Base-by-base conservation (phyloP, 2,888 invertebrate species). In the Cremastinae sp. region DNA sequence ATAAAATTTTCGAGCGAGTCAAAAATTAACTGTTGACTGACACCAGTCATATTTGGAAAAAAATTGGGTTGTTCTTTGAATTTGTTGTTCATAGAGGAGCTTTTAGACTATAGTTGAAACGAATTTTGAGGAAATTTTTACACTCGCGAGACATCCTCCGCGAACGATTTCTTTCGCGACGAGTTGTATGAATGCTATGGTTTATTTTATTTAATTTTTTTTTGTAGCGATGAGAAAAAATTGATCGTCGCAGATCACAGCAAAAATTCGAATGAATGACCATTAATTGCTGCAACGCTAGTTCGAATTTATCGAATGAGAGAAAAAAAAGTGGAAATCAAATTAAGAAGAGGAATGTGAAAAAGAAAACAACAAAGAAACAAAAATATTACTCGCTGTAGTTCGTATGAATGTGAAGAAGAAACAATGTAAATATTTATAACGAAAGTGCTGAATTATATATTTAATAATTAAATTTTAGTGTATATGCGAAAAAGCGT, bases 391-490 rank as follows among this genome's bases (percentile, higher is more conserved):
- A 65, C 69, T 73, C 66, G 58, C 74, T 58, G 68, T 74, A 77
- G 77, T 53, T 41, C 49, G 38, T 51, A 64, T 49, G 66, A 49
- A 49, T 47, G 12, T 36, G 45, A 49, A 36, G 68, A 76, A 43
- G 53, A 41, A 65, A 64, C 74, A 72, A 76, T 79, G 78, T 76
- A 76, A 78, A 78, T 74, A 78, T 76, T 66, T 76, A 73, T 69
- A 76, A 76, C 76, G 76, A 76, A 76, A 76, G 75, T 72, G 75
- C 75, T 76, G 75, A 76, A 76, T 62, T 76, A 76, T 70, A 61
- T 68, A 58, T 71, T 65, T 59, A 71, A 66, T 70, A 64, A 71
- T 58, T 18, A 58, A 59, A 58, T 54, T 74, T 43, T 54, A 54
- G 36, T 53, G 38, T 73, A 74, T 43, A 38, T 56, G 65, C 69